Base-by-base conservation (phyloP, 2,888 invertebrate species). In the Volucella bombylans region DNA sequence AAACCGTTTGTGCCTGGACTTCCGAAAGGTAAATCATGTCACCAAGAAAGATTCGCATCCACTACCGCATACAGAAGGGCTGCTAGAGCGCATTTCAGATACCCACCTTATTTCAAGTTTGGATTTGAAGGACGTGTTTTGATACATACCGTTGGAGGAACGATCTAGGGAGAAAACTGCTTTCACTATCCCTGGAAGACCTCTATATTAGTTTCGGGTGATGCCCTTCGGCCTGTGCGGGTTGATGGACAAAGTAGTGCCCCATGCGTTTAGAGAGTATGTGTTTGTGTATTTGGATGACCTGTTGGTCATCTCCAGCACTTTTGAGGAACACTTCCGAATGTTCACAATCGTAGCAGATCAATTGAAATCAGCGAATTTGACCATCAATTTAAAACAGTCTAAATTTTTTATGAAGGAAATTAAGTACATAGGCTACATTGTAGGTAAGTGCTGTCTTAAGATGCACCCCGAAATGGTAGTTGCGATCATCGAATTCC, bases 1-100 rank as follows among this genome's bases (percentile, higher is more conserved):
- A 15, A 87, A 86, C 15, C 61, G 88, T 0, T 87, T 89, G 4
- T 89, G 89, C 49, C 69, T 90, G 1, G 89, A 90, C 52, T 88
- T 87, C n/a, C n/a, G 89, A 6, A 87, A 88, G 64, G 71, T 90
- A 0, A 90, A 90, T 47, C 45, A 61, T 0, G 88, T 89, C 0
- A 89, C 89, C 11, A 45, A 55, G 9, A 76, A 23, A 23, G 18
- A 23, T 23, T 1, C 18, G 18, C 2, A 23, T 23, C 18, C 18
- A 23, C 3, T 67, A 11, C 86, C 85, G 14, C 76, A 86, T 23
- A 72, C 87, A 18, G 18, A 83, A 23, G 82, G 80, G 2, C 82
- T 87, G 14, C 39, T 86, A 9, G 81, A 55, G 8, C 45, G 73
- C 15, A 38, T 80, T 14, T 55, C 52, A 73, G 1, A 62, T 15